Evolutionary conservation across 2,888 invertebrate genomes (phyloP).

Genomic region (Schizotus pectinicornis): DNA sequence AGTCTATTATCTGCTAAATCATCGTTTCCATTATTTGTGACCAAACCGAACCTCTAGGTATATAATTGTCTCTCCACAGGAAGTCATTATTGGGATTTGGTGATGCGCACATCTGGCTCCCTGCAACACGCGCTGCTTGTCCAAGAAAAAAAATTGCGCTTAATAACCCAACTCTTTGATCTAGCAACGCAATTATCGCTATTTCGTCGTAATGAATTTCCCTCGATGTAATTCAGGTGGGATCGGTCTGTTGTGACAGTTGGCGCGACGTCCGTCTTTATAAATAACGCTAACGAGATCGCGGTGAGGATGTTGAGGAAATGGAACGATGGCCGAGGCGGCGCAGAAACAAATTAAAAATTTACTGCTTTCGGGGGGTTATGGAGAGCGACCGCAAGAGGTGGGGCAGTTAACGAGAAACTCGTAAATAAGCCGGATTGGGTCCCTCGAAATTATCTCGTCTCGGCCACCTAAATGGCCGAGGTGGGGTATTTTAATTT

Average conservation of each 20-base stretch:
- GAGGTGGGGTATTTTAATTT: conserved; percentile 20
- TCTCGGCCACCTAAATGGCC: conserved; percentile 6
- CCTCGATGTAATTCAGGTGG: conserved; percentile 20
- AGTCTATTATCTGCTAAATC: conserved; percentile 46
- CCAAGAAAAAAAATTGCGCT: background rate
- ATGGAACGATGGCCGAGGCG: conserved; percentile 2
- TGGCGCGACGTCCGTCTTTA: conserved; percentile 21
- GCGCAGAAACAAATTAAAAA: conserved; percentile 11
- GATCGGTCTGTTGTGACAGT: conserved; percentile 24
- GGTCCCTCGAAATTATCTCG: conserved; percentile 18
- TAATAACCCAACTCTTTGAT: background rate
- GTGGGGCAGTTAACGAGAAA: conserved; percentile 19
- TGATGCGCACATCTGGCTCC: conserved; percentile 45
- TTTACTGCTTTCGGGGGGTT: conserved; percentile 1
- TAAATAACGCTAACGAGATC: conserved; percentile 20
- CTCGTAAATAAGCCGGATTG: conserved; percentile 20
- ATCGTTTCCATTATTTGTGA: conserved; percentile 41
- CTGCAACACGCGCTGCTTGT: conserved; percentile 33
- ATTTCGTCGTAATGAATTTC: conserved; percentile 21
- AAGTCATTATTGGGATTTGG: conserved; percentile 51
- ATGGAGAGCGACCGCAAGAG: conserved; percentile 19
- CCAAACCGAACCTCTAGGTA: conserved; percentile 31
- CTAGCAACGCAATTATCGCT: conserved; percentile 7
- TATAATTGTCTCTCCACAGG: conserved; percentile 53
- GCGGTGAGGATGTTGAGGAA: conserved; percentile 4